phyloP scores from a whole-genome alignment of 2,113 vertebrate species.

The Noturus placidus region DNA sequence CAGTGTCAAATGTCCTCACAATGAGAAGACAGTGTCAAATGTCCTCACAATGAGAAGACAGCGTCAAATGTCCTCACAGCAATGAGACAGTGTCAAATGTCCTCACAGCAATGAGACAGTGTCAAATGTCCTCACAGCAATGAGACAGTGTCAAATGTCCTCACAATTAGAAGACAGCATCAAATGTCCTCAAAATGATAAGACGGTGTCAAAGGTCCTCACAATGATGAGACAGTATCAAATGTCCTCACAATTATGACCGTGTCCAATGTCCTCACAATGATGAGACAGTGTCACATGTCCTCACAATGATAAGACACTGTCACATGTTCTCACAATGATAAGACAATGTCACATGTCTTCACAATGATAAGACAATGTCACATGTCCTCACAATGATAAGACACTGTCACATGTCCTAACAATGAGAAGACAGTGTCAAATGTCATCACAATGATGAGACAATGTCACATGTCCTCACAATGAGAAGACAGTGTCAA shows the following conservation, averaged over 20 bases:
- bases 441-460: background rate
- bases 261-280: background rate
- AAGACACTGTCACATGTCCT: background rate
- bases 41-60: background rate
- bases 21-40: background rate
- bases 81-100: background rate
- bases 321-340: background rate
- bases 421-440: background rate
- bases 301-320: background rate
- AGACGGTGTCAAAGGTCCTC: background rate
- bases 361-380: background rate
- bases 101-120: background rate
- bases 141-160: background rate
- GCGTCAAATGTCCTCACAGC: background rate
- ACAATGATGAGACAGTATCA: too few species aligned
- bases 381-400: background rate
- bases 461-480: background rate
- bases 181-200: background rate
- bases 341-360: background rate
- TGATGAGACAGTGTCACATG: background rate
- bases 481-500: background rate
- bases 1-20: background rate
- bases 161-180: background rate
- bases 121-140: background rate
- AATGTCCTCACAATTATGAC: background rate